A percentile compares a stretch with the other conserved stretches of the same genome.
These are phyloP conservation scores for Plagodis pulveraria DNA, from an alignment of 2,888 invertebrate species.

Conservation along the genomic window DNA sequence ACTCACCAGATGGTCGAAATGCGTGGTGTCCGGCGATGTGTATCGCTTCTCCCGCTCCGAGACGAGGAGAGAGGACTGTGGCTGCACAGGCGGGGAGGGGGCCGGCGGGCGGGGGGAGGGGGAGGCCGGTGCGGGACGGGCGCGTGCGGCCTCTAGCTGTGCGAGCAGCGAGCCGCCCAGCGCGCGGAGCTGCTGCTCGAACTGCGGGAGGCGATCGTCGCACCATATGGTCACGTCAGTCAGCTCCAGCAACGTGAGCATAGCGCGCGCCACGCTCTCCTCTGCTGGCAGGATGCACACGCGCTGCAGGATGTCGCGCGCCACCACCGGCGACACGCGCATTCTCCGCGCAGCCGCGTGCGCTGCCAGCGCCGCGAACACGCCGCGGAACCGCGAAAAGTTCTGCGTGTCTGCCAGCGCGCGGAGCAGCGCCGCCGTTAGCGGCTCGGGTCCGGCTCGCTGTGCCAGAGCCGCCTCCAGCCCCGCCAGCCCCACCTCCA, in stretches of 20 bases:
- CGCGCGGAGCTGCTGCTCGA: conserved; percentile 52
- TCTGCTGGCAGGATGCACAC: conserved; percentile 66
- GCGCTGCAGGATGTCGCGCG: conserved; percentile 60
- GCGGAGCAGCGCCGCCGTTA: conserved; percentile 55
- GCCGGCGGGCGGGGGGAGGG: background rate
- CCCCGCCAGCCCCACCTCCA: background rate
- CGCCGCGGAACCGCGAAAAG: conserved; percentile 66
- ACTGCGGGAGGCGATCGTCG: conserved; percentile 48
- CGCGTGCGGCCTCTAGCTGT: conserved; percentile 39
- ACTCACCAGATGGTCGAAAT: conserved; percentile 64
- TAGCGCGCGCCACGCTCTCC: conserved; percentile 46
- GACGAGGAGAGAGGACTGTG: background rate
- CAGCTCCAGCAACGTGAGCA: conserved; percentile 55
- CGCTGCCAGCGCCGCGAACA: conserved; percentile 62
- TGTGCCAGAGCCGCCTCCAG: conserved; percentile 15
- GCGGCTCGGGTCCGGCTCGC: conserved; percentile 25
- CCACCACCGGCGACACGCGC: conserved; percentile 50
- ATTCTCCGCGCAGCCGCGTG: conserved; percentile 49
- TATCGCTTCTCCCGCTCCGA: conserved; percentile 36
- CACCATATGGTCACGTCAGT: conserved; percentile 56
- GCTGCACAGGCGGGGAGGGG: background rate
- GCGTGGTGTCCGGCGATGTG: conserved; percentile 68
- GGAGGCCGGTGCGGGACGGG: conserved; percentile 2
- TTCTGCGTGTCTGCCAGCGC: conserved; percentile 66
- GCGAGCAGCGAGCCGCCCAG: conserved; percentile 41